phyloP scores from a whole-genome alignment of 2,888 invertebrate species.

The Pristionchus entomophagus region DNA sequence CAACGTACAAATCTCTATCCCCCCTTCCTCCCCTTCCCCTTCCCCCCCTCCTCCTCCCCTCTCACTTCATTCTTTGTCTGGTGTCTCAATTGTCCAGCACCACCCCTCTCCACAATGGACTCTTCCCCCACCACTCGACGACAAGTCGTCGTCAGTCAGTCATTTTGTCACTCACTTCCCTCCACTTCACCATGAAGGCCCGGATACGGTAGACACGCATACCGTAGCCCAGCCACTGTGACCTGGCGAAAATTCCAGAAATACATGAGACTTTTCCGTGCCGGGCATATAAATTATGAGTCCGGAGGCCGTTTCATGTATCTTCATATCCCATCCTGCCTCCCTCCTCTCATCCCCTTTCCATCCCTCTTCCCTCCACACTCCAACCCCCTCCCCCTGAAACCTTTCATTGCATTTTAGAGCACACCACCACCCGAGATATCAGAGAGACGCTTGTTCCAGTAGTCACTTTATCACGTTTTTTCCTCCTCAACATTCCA shows the following conservation, averaged over 20 bases:
- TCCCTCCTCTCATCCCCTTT: not conserved
- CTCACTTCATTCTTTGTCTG: conserved; percentile 24
- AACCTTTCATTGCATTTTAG: conserved; percentile 42
- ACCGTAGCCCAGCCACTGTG: not conserved
- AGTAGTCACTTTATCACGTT: no score
- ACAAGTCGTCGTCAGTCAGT: not conserved
- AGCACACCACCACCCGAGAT: not conserved
- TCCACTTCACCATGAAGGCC: not conserved
- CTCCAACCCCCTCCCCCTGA: not conserved
- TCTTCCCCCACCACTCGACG: not conserved
- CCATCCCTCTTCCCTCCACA: not conserved
- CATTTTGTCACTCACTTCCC: not conserved
- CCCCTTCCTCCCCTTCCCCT: not conserved
- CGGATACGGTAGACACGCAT: not conserved
- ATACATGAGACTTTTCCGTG: not conserved
- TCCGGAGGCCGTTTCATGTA: conserved; percentile 11
- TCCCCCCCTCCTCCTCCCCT: not conserved
- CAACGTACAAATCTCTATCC: conserved; percentile 31
- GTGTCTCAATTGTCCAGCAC: conserved; percentile 28
- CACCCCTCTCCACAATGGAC: conserved; percentile 16
- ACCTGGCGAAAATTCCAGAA: not conserved
- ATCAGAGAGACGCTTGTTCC: not conserved
- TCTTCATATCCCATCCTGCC: conserved; percentile 9
- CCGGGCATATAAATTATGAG: conserved; percentile 6
- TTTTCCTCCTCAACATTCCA: no score